A percentile compares a stretch with the other conserved stretches of the same genome.
phyloP scores from a whole-genome alignment of 2,797 vertebrate genomes.

The Cyprinodon diabolis region DNA sequence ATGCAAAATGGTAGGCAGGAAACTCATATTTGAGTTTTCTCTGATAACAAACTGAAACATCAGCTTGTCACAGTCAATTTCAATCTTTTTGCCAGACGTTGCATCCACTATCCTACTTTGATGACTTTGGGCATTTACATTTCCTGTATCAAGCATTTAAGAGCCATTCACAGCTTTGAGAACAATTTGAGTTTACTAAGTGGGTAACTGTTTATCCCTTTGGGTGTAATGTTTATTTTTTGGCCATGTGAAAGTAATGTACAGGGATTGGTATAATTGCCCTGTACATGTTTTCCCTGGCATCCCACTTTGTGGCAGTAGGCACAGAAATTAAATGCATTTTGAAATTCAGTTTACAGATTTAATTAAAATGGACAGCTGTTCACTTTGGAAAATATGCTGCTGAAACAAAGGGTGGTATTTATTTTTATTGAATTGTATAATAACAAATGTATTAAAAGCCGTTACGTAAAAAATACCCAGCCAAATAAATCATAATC shows the following conservation, averaged over 20 bases:
- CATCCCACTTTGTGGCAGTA: not conserved
- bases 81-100: slow-evolving; percentile 1
- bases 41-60: not conserved
- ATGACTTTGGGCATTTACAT: not conserved
- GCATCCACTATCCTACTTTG: not conserved
- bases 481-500: not conserved
- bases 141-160: not conserved
- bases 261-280: not conserved
- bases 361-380: not conserved
- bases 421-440: not conserved
- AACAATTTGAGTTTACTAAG: not conserved
- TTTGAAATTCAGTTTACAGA: not conserved
- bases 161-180: not conserved
- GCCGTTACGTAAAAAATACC: not conserved
- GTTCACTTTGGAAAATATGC: not conserved
- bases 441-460: not conserved
- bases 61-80: slow-evolving; percentile 11
- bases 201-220: not conserved
- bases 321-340: not conserved
- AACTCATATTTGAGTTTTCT: slow-evolving; percentile 16
- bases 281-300: not conserved
- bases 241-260: not conserved
- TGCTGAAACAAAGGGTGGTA: not conserved
- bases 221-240: not conserved
- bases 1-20: slow-evolving; percentile 30